Evolutionary conservation across 2,113 vertebrate genomes (phyloP).

Genomic region (Silurus asotus): DNA sequence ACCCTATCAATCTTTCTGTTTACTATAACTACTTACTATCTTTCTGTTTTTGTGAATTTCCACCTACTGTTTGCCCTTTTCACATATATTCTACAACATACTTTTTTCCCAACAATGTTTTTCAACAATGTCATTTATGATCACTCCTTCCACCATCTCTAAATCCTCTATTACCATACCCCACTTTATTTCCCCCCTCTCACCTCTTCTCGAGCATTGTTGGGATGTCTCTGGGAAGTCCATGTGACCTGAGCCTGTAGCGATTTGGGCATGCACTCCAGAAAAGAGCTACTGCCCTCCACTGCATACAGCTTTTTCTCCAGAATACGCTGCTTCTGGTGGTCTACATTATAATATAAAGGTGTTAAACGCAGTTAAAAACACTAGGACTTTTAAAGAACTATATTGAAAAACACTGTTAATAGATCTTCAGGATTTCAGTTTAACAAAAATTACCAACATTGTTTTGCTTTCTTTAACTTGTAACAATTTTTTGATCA

Average conservation of each 20-base stretch:
- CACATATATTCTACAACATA: not conserved
- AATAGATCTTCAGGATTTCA: not conserved
- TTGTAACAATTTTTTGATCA: not conserved
- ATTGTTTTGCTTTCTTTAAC: not conserved
- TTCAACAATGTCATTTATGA: not conserved
- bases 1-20: not conserved
- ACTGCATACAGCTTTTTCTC: slow-evolving; percentile 89
- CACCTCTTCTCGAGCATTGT: slow-evolving; percentile 80
- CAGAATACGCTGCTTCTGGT: slow-evolving; percentile 72
- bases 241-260: slow-evolving; percentile 87
- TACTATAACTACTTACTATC: too few species aligned
- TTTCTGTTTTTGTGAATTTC: not conserved
- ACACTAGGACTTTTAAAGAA: not conserved
- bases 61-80: not conserved
- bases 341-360: slow-evolving; percentile 72
- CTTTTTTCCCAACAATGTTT: not conserved
- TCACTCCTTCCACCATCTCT: not conserved
- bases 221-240: slow-evolving; percentile 81
- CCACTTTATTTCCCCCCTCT: slow-evolving; percentile 35
- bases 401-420: not conserved
- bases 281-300: slow-evolving; percentile 88
- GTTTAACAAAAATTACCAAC: not conserved
- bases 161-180: not conserved
- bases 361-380: not conserved
- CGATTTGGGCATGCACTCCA: slow-evolving; percentile 94